These are phyloP conservation scores for Bellardia pandia DNA, from an alignment of 2,888 invertebrate genomes.

Conservation along the genomic window DNA sequence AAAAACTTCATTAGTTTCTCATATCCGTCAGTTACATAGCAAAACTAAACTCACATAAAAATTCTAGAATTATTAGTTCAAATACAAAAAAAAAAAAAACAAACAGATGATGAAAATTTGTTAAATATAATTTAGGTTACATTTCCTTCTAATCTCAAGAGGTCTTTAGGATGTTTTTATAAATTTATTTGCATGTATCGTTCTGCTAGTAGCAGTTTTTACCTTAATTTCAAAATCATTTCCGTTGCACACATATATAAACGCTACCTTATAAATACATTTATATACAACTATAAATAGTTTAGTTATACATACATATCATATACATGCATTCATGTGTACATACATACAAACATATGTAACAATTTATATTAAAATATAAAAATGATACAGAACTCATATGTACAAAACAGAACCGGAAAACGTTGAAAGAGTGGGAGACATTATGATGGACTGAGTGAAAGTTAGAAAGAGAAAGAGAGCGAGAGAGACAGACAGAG, in stretches of 20 bases:
- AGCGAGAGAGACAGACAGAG: not conserved
- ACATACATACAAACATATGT: not conserved
- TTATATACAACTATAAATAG: not conserved
- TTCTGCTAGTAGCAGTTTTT: slow-evolving; percentile 22
- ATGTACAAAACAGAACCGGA: slow-evolving; percentile 20
- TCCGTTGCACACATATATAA: slow-evolving; percentile 42
- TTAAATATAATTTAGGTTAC: slow-evolving; percentile 63
- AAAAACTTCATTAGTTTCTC: slow-evolving; percentile 62
- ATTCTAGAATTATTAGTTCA: not conserved
- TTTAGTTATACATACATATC: not conserved
- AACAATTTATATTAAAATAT: slow-evolving; percentile 27
- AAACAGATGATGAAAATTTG: slow-evolving; percentile 44
- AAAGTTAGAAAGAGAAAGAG: not conserved
- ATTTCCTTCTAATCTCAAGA: slow-evolving; percentile 66
- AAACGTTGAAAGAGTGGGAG: not conserved
- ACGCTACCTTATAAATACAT: not conserved
- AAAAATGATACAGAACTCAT: slow-evolving; percentile 16
- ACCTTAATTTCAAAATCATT: slow-evolving; percentile 64
- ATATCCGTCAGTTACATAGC: slow-evolving; percentile 54
- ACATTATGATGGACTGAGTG: not conserved
- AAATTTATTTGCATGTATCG: slow-evolving; percentile 1
- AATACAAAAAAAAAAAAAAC: not conserved
- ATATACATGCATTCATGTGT: not conserved
- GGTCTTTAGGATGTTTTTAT: slow-evolving; percentile 24
- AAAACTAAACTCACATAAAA: slow-evolving; percentile 1